Evolutionary conservation across 30 jellyfish, hydroid and myxozoan species (phyloP).

Genomic region (Pelagia noctiluca): DNA sequence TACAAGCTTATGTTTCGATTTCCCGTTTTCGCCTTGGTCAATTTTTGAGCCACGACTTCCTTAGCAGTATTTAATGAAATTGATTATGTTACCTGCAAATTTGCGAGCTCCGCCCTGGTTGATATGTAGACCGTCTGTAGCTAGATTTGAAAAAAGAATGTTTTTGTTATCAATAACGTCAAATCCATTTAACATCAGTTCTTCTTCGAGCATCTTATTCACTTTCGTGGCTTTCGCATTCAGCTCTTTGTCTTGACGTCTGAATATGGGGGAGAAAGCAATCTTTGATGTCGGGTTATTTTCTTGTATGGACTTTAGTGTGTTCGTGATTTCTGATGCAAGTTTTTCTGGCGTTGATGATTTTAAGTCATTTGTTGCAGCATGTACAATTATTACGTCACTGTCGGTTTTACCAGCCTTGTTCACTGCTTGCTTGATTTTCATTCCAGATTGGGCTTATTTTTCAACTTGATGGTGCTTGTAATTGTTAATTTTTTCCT

Average conservation of each 20-base stretch:
- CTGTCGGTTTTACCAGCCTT: neutral
- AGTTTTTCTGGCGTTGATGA: neutral
- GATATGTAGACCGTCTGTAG: neutral
- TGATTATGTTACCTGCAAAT: neutral
- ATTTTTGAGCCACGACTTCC: constrained; percentile 29
- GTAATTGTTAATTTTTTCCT: neutral
- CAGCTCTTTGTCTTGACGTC: neutral
- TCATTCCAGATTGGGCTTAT: neutral
- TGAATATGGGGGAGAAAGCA: neutral
- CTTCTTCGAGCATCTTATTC: neutral
- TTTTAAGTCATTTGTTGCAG: neutral
- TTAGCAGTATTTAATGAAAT: neutral
- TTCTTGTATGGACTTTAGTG: neutral
- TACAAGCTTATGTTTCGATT: constrained; percentile 8
- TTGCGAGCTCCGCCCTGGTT: neutral
- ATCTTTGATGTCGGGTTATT: neutral
- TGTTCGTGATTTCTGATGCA: neutral
- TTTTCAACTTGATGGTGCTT: neutral
- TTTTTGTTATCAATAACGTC: neutral
- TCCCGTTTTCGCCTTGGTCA: neutral
- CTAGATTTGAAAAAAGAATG: neutral
- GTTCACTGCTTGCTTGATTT: neutral
- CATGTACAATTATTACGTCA: neutral
- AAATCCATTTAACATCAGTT: neutral
- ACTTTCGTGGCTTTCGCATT: neutral